Percentiles rank a stretch among this genome's conserved stretches.
Evolutionary conservation across 2,888 invertebrate genomes (phyloP).

Genomic region (Caenorhabditis becei): DNA sequence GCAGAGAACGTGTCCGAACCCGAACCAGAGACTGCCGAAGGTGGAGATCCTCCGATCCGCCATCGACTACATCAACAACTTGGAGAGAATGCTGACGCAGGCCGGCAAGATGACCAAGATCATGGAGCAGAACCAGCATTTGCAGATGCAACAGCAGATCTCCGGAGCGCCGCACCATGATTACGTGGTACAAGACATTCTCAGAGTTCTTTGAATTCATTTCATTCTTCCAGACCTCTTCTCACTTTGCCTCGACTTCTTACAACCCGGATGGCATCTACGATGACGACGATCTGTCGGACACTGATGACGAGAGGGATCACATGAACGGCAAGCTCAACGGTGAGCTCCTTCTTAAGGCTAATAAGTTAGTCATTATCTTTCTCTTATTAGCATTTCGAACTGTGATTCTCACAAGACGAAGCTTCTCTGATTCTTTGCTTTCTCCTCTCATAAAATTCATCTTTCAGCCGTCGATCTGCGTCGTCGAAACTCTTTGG

Average conservation of each 20-base stretch:
- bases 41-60: slow-evolving; percentile 97
- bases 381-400: background rate
- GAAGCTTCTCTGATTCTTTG: background rate
- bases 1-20: slow-evolving; percentile 93
- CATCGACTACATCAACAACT: slow-evolving; percentile 94
- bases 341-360: slow-evolving; percentile 58
- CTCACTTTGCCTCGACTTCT: slow-evolving; percentile 52
- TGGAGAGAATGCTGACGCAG: slow-evolving; percentile 83
- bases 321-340: slow-evolving; percentile 44
- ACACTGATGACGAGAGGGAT: slow-evolving; percentile 46
- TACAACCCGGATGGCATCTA: slow-evolving; percentile 42
- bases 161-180: slow-evolving; percentile 49
- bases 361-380: slow-evolving; percentile 37
- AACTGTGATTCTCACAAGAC: background rate
- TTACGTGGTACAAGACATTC: slow-evolving; percentile 70
- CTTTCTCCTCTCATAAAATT: background rate
- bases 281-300: slow-evolving; percentile 57
- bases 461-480: slow-evolving; percentile 60
- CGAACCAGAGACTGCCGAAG: slow-evolving; percentile 96
- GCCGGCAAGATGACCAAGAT: slow-evolving; percentile 79
- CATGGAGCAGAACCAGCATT: slow-evolving; percentile 74
- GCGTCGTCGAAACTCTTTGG: slow-evolving; percentile 68
- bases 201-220: background rate
- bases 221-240: slow-evolving; percentile 47
- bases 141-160: slow-evolving; percentile 51